Conservation (phyloP, 2,113 vertebrate species). For the Hymenochirus boettgeri region DNA sequence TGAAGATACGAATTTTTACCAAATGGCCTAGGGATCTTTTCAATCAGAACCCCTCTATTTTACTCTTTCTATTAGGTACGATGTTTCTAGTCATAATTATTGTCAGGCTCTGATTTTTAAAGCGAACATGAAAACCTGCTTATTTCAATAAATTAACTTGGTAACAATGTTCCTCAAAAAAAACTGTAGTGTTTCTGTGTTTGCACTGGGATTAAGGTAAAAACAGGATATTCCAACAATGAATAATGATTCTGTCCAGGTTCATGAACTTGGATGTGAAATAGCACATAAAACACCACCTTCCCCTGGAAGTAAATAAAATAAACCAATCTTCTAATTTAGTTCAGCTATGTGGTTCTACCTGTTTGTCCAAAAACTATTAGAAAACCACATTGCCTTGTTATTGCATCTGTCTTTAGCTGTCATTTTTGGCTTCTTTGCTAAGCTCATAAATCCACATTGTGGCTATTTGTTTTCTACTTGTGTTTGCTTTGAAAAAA, state of each 20-base stretch:
- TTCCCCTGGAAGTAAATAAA: conserved; percentile 11
- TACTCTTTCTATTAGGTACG: too few species aligned
- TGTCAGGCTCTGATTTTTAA: too few species aligned
- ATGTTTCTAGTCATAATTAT: too few species aligned
- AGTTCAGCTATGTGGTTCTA: conserved; percentile 13
- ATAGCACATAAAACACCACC: conserved; percentile 17
- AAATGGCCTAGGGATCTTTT: too few species aligned
- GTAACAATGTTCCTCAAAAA: too few species aligned
- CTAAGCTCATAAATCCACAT: conserved; percentile 15
- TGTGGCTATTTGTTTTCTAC: conserved; percentile 17
- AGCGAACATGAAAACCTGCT: too few species aligned
- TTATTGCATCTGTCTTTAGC: background rate
- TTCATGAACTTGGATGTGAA: conserved; percentile 28
- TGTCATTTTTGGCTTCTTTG: conserved; percentile 14
- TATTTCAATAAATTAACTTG: too few species aligned
- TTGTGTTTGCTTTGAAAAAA: conserved; percentile 12
- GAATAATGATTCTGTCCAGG: background rate
- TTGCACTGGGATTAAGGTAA: too few species aligned
- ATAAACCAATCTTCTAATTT: conserved; percentile 9
- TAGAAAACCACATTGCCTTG: conserved; percentile 9
- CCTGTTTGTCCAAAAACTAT: conserved; percentile 33
- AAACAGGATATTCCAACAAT: too few species aligned
- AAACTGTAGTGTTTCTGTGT: too few species aligned
- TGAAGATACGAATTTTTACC: too few species aligned
- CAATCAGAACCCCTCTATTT: too few species aligned